phyloP scores from a whole-genome alignment of 1,140 invertebrate genomes.

The Megalopta genalis region DNA sequence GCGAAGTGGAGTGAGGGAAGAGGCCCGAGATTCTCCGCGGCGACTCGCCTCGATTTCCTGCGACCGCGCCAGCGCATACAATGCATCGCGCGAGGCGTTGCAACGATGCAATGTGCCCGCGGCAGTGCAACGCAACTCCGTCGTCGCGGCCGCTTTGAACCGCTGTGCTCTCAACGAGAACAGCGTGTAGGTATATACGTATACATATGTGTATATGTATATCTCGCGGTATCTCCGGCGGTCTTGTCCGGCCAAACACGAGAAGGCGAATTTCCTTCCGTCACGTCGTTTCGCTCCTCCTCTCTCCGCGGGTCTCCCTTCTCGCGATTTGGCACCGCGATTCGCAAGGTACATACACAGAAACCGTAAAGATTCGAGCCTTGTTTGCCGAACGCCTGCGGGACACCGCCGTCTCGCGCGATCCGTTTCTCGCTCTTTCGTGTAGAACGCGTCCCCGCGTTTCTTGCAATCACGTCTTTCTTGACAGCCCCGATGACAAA shows the following conservation, averaged over 20 bases:
- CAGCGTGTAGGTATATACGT: conserved; percentile 49
- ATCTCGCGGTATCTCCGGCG: conserved; percentile 61
- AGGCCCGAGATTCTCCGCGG: background rate
- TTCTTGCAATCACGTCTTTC: too few relatives aligned
- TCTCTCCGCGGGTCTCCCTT: background rate
- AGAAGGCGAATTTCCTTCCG: conserved; percentile 67
- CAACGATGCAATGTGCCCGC: conserved; percentile 38
- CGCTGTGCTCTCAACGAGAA: background rate
- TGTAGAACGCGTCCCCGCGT: too few relatives aligned
- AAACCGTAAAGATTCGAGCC: too few relatives aligned
- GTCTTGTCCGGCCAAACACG: conserved; percentile 52
- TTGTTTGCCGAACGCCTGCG: too few relatives aligned
- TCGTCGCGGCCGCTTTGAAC: conserved; percentile 52
- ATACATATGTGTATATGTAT: conserved; percentile 43
- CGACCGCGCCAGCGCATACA: conserved; percentile 31
- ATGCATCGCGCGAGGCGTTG: conserved; percentile 44
- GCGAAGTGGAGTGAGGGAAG: too few relatives aligned
- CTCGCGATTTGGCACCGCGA: background rate
- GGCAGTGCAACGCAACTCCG: conserved; percentile 37
- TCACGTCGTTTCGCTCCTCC: conserved; percentile 12
- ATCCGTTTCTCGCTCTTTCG: too few relatives aligned
- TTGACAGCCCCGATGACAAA: too few relatives aligned
- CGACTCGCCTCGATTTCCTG: conserved; percentile 6
- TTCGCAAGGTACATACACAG: background rate
- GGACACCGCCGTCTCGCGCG: too few relatives aligned